Base-by-base conservation (phyloP, 2,113 vertebrate species). In the Mastomys natalensis region DNA sequence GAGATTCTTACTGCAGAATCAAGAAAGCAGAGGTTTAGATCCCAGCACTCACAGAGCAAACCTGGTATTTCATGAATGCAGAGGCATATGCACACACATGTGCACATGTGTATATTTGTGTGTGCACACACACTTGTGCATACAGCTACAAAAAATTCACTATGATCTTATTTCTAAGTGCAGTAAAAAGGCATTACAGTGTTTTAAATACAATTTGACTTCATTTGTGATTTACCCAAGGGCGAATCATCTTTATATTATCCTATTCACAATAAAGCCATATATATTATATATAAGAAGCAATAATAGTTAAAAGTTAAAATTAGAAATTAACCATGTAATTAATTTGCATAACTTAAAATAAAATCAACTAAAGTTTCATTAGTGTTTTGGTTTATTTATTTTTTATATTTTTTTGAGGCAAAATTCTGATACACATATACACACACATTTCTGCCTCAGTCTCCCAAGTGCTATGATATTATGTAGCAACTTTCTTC, bases 261-360 rank as follows among this genome's bases (percentile, higher is more conserved):
- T 16, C 34, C 22, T 90, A 95, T 72, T 93, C 31, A 94, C 9
- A 96, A 80, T 70, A 81, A 94, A 53, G 74, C 77, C 64, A 60
- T 95, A 45, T 26, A 62, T 22, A 26, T 60, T 95, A 45, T 26
- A 62, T 22, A 26, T 60, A 91, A 48, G 6, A 70, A 73, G 26
- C 31, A 73, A 90, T 7, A 92, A 74, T 64, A 37, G 89, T 45
- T 85, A 78, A 87, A 87, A 87, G 58, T 88, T 95, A 87, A 94
- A 91, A 90, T 9, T 43, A n/a, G 48, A 96, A 82, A 90, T 66
- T 89, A 96, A 78, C 24, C 34, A 12, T 90, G 26, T 74, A 95
- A 95, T 84, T 90, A 31, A 94, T 68, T 60, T 96, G 24, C 9
- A 82, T 51, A 90, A 95, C 64, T 89, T 73, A n/a, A n/a, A n/a